Conservation (phyloP, 2,888 invertebrate genomes). For the Ceratothoa steindachneri region DNA sequence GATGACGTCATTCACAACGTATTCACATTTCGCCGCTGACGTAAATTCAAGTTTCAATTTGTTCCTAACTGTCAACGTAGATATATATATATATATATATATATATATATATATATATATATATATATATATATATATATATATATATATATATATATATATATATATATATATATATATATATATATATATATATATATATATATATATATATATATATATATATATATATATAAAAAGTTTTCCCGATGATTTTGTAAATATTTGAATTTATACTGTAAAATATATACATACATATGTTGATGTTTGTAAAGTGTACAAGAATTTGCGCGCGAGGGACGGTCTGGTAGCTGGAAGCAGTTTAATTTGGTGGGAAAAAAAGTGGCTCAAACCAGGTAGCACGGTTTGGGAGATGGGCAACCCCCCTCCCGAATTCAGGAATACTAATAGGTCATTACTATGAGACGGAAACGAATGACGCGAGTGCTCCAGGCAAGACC, state of each 20-base stretch:
- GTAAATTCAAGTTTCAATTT: background rate
- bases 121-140: constrained; percentile 18
- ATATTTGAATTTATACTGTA: background rate
- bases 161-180: constrained; percentile 8
- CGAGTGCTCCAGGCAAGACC: no score
- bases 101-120: constrained; percentile 1
- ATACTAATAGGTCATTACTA: no score
- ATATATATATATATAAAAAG: background rate
- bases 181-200: constrained; percentile 16
- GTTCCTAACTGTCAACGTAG: background rate
- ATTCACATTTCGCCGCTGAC: background rate
- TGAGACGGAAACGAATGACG: no score
- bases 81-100: constrained; percentile 10
- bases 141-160: constrained; percentile 16
- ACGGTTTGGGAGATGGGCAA: no score
- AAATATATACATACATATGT: background rate
- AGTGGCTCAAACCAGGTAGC: no score
- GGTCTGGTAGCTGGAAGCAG: no score
- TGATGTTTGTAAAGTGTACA: background rate
- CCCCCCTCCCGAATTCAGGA: no score
- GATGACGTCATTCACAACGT: no score
- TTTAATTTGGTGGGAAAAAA: no score
- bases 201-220: constrained; percentile 13
- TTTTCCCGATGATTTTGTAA: background rate
- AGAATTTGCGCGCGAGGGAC: no score